Conservation (phyloP, 53 echinoderm and acorn worm species). For the Arbacia lixula region DNA sequence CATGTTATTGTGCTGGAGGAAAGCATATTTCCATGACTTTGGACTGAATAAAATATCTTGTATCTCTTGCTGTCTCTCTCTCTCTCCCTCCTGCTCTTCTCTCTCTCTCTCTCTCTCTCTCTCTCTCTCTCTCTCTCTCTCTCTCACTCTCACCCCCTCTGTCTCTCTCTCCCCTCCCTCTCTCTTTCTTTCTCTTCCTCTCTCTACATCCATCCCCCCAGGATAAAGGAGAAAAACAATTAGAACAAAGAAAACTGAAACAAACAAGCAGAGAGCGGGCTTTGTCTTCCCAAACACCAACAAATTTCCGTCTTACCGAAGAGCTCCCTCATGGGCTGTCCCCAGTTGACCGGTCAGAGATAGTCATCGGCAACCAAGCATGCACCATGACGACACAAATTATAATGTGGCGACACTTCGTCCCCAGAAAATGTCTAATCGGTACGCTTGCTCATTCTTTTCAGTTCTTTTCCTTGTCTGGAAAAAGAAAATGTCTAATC, state of each 20-base stretch:
- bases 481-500: too few relatives aligned
- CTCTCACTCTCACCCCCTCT: neutral
- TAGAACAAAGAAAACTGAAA: neutral
- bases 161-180: neutral
- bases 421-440: constrained; percentile 15
- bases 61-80: too few relatives aligned
- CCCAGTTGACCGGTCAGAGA: constrained; percentile 13
- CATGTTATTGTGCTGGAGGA: too few relatives aligned
- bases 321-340: constrained; percentile 11
- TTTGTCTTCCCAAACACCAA: constrained; percentile 41
- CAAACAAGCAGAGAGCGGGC: too few relatives aligned
- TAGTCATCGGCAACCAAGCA: constrained; percentile 25
- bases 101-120: too few relatives aligned
- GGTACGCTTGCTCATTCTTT: too few relatives aligned
- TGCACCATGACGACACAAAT: constrained; percentile 21
- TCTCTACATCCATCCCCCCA: neutral
- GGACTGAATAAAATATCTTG: too few relatives aligned
- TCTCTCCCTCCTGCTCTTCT: too few relatives aligned
- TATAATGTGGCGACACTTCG: constrained; percentile 1
- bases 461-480: too few relatives aligned
- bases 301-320: constrained; percentile 21
- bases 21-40: too few relatives aligned
- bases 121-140: too few relatives aligned
- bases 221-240: constrained; percentile 3
- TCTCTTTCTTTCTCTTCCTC: neutral